Evolutionary conservation across 1,140 invertebrate species (phyloP), one percentile per base, ranked within the genome.

Genomic region (Conus ventricosus): DNA sequence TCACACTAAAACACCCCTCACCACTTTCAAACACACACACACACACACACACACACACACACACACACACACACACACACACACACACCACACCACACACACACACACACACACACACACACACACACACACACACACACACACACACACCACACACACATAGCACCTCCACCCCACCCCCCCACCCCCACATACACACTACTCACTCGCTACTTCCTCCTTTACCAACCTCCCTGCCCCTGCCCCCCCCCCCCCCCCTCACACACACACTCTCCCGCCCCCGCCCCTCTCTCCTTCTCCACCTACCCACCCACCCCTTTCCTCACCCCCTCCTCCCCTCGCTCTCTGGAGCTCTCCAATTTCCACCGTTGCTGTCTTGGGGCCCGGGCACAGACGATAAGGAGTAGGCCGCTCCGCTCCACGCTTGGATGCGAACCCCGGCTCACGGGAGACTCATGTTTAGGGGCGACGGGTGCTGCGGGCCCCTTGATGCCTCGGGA

Each of bases 351-450:
- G 20, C 81, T 57, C 53, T 60, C 53, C 60, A 11, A 4, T 20
- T 13, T 63, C 60, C 60, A 63, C 60, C 60, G 39, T 39, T 39
- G 39, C 39, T 39, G 39, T 39, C 39, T 39, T 39, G 0, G 39
- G 39, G 3, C 39, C 39, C 39, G 39, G 15, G 15, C 20, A 17
- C 25, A 39, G 25, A 81, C 78, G 78, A 39, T 27, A 81, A 60
- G 57, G 78, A 11, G 13, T 20, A 27, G 78, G 7, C 6, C 15
- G 78, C 25, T 5, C 10, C 13, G 13, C 71, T 75, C 15, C 78
- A 81, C 78, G 78, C 27, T 81, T 81, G 78, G 78, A 81, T 81
- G 78, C 78, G 78, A 81, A 81, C 78, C 78, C 78, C 20, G 25
- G 25, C 5, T 27, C 78, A 20, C 20, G n/a, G 15, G 78, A 27